Evolutionary conservation across 2,797 vertebrate genomes (phyloP), one percentile per base, ranked within the genome.

Genomic region (Sebastes taczanowskii): DNA sequence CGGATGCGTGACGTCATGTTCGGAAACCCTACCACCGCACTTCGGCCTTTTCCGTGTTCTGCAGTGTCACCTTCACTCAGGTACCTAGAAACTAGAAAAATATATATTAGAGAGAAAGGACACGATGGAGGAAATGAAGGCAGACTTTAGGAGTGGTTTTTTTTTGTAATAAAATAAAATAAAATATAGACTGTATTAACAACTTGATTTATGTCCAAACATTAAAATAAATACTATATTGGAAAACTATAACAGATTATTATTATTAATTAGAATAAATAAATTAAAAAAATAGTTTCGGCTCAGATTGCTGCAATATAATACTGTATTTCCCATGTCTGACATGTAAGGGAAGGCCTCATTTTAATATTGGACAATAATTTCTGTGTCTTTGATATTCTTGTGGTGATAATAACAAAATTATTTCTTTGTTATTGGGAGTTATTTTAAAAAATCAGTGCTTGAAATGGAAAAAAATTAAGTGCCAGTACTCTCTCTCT

Each of bases 41-140:
- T 72, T 84, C 78, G 79, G 7, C 1, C 34, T n/a, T 64, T 20
- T 72, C 46, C 83, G 85, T 61, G 9, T 64, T 66, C 73, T 70
- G 82, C 83, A 53, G 69, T 4, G 66, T 74, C 22, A 49, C 7
- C 16, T 2, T 18, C 67, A 6, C 14, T 11, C 67, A 70, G 52
- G 22, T 25, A n/a, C 55, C 55, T 5, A 23, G 52, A 46, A 46
- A 46, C 42, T 46, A 23, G 23, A 23, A 23, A 62, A 34, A 62
- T 34, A 7, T 29, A 29, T 59, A 29, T 29, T 8, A 18, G 25
- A 29, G 25, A 29, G 2, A 29, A 18, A 29, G 27, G 13, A 27
- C 25, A 22, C 52, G n/a, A 11, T 55, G 23, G 55, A 25, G 22
- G 11, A 23, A 14, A 29, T 59, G 11, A 42, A 18, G 27, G 13